Base-by-base conservation (phyloP, 1,140 invertebrate genomes). In the Aphaenogaster floridana region DNA sequence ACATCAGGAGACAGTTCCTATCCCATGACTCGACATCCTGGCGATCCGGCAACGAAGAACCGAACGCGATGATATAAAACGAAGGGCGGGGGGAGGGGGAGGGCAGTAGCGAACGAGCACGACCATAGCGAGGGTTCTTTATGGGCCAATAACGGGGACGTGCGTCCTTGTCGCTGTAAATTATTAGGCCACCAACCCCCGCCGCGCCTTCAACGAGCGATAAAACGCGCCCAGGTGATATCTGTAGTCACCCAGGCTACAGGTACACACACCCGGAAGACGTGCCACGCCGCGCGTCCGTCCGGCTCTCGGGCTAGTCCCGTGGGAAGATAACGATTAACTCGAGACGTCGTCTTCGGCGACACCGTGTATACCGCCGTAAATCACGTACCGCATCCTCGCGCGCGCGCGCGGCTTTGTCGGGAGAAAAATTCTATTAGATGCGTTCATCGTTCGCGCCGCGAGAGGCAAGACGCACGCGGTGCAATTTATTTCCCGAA, bases 151-250 rank as follows among this genome's bases (percentile, higher is more conserved):
- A 94, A 94, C 92, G 66, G 88, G 21, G 84, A 64, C 86, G 88
- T 88, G 93, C 87, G 90, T 94, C 92, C 78, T 93, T 94, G 94
- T 92, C 89, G 88, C 84, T 92, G 91, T 94, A 93, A 94, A 94
- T 94, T 94, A 94, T 94, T 94, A 91, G 92, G 85, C 87, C 66
- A 68, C 45, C 34, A 21, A 66, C 72, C 28, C 74, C 63, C 63
- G 71, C 3, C 59, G 42, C 15, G 57, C 3, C 84, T 79, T 87
- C 71, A 63, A 81, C 66, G 77, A 72, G 79, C 85, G 86, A 87
- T 92, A 92, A 91, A 90, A 64, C 77, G 45, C 36, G 45, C 50
- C 63, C 84, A 78, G 69, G 85, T 76, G 71, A 86, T 88, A 86
- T 86, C 88, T 68, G 57, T 54, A 66, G 59, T 42, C 68, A 50